Conservation (phyloP, 35 echinoderm and acorn worm genomes). For the Apostichopus japonicus region DNA sequence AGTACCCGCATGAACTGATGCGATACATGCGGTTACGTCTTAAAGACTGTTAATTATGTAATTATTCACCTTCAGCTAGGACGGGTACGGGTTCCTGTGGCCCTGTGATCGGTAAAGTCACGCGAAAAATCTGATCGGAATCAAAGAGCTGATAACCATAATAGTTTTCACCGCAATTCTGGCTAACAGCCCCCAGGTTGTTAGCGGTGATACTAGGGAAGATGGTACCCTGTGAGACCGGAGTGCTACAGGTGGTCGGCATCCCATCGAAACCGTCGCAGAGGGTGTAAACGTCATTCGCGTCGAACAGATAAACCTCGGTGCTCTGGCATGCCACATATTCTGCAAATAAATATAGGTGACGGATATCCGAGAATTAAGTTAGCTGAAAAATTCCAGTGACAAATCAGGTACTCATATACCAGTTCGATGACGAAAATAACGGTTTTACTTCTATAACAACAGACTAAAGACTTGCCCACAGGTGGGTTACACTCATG, state of each 20-base stretch:
- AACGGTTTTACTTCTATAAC: no score
- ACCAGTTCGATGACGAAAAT: no score
- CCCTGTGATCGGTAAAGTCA: background rate
- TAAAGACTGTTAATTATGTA: no score
- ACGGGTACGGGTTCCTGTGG: background rate
- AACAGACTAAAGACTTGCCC: no score
- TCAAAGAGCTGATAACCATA: background rate
- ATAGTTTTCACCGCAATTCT: background rate
- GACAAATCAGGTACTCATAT: no score
- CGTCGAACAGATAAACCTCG: background rate
- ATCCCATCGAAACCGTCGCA: background rate
- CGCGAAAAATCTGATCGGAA: background rate
- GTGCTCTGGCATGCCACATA: background rate
- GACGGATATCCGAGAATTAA: no score
- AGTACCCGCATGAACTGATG: no score
- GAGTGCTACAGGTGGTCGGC: background rate
- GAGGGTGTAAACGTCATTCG: background rate
- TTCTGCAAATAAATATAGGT: background rate
- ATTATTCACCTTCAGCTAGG: background rate
- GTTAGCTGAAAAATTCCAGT: no score
- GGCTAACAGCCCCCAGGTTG: background rate
- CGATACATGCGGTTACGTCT: no score
- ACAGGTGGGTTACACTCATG: no score
- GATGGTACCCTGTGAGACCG: background rate
- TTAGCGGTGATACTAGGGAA: background rate